Conservation (phyloP, 2,797 vertebrate genomes). For the Anolis apletophallus region DNA sequence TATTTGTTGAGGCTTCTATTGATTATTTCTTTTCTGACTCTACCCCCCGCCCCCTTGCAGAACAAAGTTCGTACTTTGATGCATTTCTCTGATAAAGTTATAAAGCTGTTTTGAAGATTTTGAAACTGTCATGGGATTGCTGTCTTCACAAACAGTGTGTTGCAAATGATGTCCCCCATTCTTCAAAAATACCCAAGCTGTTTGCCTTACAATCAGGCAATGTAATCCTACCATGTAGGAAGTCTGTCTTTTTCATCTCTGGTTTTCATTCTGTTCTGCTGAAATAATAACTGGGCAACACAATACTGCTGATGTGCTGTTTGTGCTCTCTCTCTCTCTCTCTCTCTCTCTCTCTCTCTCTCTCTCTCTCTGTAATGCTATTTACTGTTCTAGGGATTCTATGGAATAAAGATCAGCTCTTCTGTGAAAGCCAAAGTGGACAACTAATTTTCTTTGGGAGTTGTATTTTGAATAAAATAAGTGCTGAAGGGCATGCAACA, state of each 20-base stretch:
- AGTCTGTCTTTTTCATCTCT: slow-evolving; percentile 38
- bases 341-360: rapidly evolving
- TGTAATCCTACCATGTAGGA: slow-evolving; percentile 44
- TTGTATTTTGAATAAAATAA: background rate
- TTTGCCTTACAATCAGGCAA: slow-evolving; percentile 55
- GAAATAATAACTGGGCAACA: slow-evolving; percentile 61
- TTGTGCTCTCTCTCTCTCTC: background rate
- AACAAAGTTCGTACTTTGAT: slow-evolving; percentile 53
- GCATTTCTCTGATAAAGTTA: slow-evolving; percentile 69
- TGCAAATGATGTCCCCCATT: slow-evolving; percentile 58
- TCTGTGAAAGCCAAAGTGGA: slow-evolving; percentile 20
- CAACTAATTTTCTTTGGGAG: background rate
- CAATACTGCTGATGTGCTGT: background rate
- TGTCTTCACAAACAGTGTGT: slow-evolving; percentile 48
- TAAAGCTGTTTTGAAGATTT: slow-evolving; percentile 63
- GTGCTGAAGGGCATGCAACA: background rate
- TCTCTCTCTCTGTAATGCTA: background rate
- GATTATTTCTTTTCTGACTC: slow-evolving; percentile 51
- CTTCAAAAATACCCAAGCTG: slow-evolving; percentile 42
- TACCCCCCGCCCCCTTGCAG: slow-evolving; percentile 34
- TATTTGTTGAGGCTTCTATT: slow-evolving; percentile 57
- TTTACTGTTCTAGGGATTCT: slow-evolving; percentile 18
- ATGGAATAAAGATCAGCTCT: slow-evolving; percentile 38
- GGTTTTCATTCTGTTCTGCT: slow-evolving; percentile 56
- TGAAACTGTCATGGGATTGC: slow-evolving; percentile 64